Percentiles rank a stretch among this genome's conserved stretches.
These are phyloP conservation scores for Acanthis flammea DNA, from an alignment of 2,797 vertebrate genomes.

Conservation along the genomic window DNA sequence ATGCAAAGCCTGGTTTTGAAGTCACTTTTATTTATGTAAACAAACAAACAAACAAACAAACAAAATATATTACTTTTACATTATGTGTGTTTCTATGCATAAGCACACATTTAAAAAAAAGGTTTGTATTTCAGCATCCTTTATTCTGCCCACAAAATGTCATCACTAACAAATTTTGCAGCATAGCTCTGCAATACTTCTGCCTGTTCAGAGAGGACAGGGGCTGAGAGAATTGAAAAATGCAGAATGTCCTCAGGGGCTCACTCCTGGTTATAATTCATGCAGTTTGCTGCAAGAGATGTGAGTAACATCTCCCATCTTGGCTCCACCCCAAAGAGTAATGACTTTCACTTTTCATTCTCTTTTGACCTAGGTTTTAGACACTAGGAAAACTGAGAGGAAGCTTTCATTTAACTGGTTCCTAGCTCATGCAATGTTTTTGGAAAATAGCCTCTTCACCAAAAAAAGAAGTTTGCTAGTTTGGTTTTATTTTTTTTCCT, in stretches of 20 bases:
- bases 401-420: not conserved
- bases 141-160: not conserved
- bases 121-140: not conserved
- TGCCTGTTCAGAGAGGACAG: not conserved
- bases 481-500: not conserved
- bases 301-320: not conserved
- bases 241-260: not conserved
- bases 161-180: not conserved
- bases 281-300: not conserved
- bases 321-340: slow-evolving; percentile 11
- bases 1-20: not conserved
- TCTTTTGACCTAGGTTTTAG: not conserved
- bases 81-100: not conserved
- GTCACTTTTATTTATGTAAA: not conserved
- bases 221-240: not conserved
- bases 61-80: not conserved
- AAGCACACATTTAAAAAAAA: not conserved
- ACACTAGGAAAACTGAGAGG: not conserved
- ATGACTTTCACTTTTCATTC: slow-evolving; percentile 40
- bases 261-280: not conserved
- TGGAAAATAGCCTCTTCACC: not conserved
- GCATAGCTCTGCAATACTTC: not conserved
- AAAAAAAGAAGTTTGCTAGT: not conserved
- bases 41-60: not conserved
- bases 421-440: not conserved